Percentiles rank a stretch among this genome's conserved stretches.
phyloP scores from a whole-genome alignment of 2,888 invertebrate genomes.

The Hylaea fasciaria region DNA sequence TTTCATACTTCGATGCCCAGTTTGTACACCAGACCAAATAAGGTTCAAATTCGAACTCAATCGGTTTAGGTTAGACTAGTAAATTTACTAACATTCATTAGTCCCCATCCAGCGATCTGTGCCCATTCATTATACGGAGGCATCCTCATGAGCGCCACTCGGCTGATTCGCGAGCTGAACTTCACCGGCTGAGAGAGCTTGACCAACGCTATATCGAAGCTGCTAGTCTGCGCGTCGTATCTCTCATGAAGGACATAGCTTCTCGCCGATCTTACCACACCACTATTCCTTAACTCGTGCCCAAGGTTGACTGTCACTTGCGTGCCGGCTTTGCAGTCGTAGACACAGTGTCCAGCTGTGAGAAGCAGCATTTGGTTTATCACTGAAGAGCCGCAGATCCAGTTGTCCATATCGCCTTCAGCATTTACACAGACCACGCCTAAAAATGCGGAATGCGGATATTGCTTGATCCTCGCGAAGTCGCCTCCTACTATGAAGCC shows the following conservation, averaged over 20 bases:
- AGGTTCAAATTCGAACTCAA: background rate
- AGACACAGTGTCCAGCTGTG: conserved; percentile 29
- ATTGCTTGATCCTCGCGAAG: conserved; percentile 21
- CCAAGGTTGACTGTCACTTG: background rate
- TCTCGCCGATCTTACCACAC: background rate
- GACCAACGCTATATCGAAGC: background rate
- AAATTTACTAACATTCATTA: background rate
- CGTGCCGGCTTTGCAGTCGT: background rate
- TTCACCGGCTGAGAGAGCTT: background rate
- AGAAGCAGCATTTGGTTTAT: conserved; percentile 12
- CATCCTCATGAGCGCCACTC: background rate
- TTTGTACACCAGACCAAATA: too few species aligned
- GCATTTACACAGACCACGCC: background rate
- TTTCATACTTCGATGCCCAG: too few species aligned
- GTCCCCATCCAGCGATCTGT: background rate
- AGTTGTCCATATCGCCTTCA: background rate
- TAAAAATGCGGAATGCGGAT: conserved; percentile 16
- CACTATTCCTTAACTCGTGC: background rate
- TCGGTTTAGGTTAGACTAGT: too few species aligned
- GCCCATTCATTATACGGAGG: background rate
- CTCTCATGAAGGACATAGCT: background rate
- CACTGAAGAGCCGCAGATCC: background rate
- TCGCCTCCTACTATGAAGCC: conserved; percentile 39
- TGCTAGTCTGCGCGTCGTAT: background rate
- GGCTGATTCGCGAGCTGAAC: background rate